phyloP scores from a whole-genome alignment of 2,888 invertebrate genomes.

The Phymatocera aterrima region DNA sequence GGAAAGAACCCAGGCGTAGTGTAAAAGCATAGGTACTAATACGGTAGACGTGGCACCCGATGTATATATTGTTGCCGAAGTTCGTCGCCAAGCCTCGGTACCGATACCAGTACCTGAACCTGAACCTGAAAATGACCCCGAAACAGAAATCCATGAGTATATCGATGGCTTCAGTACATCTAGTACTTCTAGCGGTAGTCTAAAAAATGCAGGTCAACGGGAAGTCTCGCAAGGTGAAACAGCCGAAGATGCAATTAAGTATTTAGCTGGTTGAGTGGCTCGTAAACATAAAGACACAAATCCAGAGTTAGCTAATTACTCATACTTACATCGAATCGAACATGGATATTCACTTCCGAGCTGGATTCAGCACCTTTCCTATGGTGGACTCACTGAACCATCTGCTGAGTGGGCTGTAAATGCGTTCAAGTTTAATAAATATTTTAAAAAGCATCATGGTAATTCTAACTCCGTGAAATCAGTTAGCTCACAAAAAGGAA shows the following conservation, averaged over 20 bases:
- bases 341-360: constrained; percentile 49
- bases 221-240: constrained; percentile 20
- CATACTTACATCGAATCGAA: no score
- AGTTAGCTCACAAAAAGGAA: constrained; percentile 6
- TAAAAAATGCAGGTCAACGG: no score
- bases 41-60: not conserved
- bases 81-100: not conserved
- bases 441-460: constrained; percentile 49
- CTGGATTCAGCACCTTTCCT: constrained; percentile 52
- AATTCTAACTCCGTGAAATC: not conserved
- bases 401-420: constrained; percentile 45
- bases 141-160: not conserved
- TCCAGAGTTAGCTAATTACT: constrained; percentile 50
- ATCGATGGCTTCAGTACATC: not conserved
- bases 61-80: not conserved
- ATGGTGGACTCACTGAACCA: constrained; percentile 53
- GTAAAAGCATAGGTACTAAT: not conserved
- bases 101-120: no score
- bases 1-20: not conserved
- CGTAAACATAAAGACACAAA: constrained; percentile 49
- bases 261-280: constrained; percentile 53
- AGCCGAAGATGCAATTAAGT: constrained; percentile 46
- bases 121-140: not conserved
- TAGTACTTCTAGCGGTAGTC: no score
- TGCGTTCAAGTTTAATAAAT: constrained; percentile 48